phyloP scores from a whole-genome alignment of 1,140 invertebrate species.

The Drosophila biarmipes region DNA sequence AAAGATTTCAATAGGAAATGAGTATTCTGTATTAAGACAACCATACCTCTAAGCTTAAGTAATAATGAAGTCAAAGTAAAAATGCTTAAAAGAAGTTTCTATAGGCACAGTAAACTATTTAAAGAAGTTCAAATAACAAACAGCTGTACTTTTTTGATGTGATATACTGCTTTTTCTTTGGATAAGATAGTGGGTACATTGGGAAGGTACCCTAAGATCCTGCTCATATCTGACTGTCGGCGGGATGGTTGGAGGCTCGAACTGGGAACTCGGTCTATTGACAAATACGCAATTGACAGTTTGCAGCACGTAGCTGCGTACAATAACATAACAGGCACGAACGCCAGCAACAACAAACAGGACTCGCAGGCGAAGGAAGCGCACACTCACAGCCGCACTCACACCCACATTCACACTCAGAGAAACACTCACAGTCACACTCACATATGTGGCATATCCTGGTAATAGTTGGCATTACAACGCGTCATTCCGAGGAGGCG shows the following conservation, averaged over 20 bases:
- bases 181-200: background rate
- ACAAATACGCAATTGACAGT: slow-evolving; percentile 67
- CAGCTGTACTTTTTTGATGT: too few relatives aligned
- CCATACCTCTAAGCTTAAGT: too few relatives aligned
- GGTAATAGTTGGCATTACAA: slow-evolving; percentile 60
- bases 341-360: slow-evolving; percentile 37
- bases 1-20: too few relatives aligned
- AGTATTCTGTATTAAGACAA: too few relatives aligned
- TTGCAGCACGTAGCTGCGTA: slow-evolving; percentile 57
- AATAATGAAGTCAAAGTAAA: too few relatives aligned
- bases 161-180: too few relatives aligned
- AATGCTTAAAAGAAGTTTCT: too few relatives aligned
- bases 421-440: background rate
- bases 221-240: slow-evolving; percentile 6
- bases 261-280: slow-evolving; percentile 47
- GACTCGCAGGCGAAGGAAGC: slow-evolving; percentile 11
- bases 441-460: slow-evolving; percentile 46
- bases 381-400: background rate
- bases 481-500: slow-evolving; percentile 29
- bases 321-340: slow-evolving; percentile 55
- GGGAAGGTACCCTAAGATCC: background rate
- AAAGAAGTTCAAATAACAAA: too few relatives aligned
- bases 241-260: slow-evolving; percentile 6
- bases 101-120: too few relatives aligned
- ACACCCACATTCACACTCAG: background rate